phyloP scores from a whole-genome alignment of 2,113 vertebrate genomes.

The Perccottus glenii region DNA sequence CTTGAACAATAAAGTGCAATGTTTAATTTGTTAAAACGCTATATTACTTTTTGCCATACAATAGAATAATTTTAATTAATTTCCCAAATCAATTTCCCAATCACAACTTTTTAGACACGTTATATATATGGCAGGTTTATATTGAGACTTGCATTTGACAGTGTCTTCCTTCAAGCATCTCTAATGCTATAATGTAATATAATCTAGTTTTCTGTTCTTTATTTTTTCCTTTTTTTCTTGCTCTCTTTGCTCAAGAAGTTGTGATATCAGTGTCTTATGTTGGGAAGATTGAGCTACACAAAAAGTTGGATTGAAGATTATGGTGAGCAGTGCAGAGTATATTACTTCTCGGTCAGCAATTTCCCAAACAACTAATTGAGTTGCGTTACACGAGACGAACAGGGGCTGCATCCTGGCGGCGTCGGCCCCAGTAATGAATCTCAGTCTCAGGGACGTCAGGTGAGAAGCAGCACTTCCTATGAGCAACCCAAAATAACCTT shows the following conservation, averaged over 20 bases:
- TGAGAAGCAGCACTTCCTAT: constrained; percentile 71
- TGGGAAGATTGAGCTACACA: neutral
- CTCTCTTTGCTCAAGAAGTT: neutral
- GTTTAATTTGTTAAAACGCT: too few species aligned
- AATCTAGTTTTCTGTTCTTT: constrained; percentile 2
- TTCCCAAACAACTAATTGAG: constrained; percentile 89
- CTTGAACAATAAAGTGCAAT: too few species aligned
- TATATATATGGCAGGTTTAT: too few species aligned
- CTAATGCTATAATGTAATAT: too few species aligned
- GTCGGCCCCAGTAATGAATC: constrained; percentile 73
- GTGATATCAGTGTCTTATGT: constrained; percentile 3
- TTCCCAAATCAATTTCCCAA: too few species aligned
- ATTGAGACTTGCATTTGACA: too few species aligned
- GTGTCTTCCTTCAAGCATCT: too few species aligned
- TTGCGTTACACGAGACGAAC: constrained; percentile 74
- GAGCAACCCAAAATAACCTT: constrained; percentile 65
- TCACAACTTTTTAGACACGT: too few species aligned
- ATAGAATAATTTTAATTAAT: too few species aligned
- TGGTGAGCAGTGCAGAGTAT: constrained; percentile 72
- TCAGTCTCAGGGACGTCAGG: constrained; percentile 70
- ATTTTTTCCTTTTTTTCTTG: neutral
- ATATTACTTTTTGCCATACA: too few species aligned
- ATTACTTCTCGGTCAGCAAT: constrained; percentile 88
- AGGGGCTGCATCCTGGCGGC: constrained; percentile 71
- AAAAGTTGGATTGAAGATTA: constrained; percentile 29